Conservation (phyloP, 1,140 invertebrate genomes). For the Lethrus apterus region DNA sequence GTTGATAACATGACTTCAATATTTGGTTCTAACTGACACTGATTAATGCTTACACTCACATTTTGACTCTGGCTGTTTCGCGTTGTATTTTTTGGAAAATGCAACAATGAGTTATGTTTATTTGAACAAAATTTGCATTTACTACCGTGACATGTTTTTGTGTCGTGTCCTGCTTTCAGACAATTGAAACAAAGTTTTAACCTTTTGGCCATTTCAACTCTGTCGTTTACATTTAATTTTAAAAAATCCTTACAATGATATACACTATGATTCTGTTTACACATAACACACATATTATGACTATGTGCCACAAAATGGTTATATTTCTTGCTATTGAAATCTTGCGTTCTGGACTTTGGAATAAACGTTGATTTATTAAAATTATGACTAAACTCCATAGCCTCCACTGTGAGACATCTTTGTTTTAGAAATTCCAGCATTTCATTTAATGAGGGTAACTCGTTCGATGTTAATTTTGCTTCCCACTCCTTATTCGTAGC, state of each 20-base stretch:
- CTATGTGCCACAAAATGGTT: too few relatives aligned
- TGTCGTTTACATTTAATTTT: background rate
- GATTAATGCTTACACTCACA: too few relatives aligned
- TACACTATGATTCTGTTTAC: background rate
- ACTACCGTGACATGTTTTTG: background rate
- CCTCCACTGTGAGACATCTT: conserved; percentile 10
- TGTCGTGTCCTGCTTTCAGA: background rate
- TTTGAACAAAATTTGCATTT: background rate
- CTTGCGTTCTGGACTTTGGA: too few relatives aligned
- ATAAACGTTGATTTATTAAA: too few relatives aligned
- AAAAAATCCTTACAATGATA: background rate
- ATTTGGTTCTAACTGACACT: too few relatives aligned
- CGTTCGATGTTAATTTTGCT: background rate
- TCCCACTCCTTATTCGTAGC: conserved; percentile 17
- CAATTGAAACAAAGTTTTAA: conserved; percentile 2
- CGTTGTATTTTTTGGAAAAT: background rate
- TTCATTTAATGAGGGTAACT: conserved; percentile 3
- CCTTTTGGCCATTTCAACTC: background rate
- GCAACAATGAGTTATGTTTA: background rate
- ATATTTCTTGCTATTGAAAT: too few relatives aligned
- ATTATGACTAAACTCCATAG: too few relatives aligned
- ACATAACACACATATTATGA: too few relatives aligned
- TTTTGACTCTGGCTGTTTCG: background rate
- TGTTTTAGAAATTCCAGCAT: conserved; percentile 6
- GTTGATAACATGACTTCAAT: background rate